These are phyloP conservation scores for Bruchidius siliquastri DNA, from an alignment of 2,888 invertebrate genomes.

Conservation along the genomic window DNA sequence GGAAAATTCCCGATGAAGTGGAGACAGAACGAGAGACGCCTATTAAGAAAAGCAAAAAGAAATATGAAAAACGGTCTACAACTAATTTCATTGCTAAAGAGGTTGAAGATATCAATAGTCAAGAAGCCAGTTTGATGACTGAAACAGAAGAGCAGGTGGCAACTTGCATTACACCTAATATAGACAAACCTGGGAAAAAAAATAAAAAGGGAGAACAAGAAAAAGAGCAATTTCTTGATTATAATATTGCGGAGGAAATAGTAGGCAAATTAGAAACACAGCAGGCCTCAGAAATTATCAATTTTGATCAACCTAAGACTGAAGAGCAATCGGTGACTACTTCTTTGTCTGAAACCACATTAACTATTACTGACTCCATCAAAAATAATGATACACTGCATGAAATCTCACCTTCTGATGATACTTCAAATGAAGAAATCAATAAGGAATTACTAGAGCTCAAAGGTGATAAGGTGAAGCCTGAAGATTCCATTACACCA, in stretches of 20 bases:
- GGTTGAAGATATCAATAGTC: no score
- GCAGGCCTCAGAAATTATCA: neutral
- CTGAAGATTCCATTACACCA: no score
- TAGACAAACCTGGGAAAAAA: neutral
- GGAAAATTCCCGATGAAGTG: constrained; percentile 6
- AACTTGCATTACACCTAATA: neutral
- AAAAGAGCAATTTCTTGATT: neutral
- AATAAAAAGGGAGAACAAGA: neutral
- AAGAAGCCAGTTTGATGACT: neutral
- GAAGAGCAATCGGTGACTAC: neutral
- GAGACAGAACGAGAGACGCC: neutral
- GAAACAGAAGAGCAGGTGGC: neutral
- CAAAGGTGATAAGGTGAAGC: no score
- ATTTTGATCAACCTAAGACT: neutral
- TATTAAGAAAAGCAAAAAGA: neutral
- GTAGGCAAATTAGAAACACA: neutral
- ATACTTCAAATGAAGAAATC: no score
- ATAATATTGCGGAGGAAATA: neutral
- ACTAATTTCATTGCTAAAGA: neutral
- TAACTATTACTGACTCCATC: no score
- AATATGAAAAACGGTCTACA: neutral
- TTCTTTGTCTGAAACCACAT: no score
- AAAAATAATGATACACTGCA: no score
- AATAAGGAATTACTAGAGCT: no score
- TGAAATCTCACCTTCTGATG: no score